Evolutionary conservation across 1,140 invertebrate species (phyloP), one percentile per base, ranked within the genome.

Genomic region (Ceratoteleas bidentatus): DNA sequence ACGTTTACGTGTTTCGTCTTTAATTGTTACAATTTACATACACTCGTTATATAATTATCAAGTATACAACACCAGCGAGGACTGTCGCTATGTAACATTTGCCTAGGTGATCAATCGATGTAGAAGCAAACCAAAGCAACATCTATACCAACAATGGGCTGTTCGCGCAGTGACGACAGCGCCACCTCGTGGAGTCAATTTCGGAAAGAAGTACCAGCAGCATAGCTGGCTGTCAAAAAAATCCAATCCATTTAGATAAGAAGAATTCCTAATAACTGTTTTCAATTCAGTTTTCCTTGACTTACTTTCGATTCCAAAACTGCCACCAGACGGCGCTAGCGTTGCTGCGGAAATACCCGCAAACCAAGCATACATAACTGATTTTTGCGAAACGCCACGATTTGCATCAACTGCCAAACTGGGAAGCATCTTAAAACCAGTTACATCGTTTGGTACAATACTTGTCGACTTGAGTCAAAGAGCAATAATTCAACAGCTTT

Each of bases 11-110:
- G 45, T 76, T 53, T 77, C 47, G 36, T 53, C 65, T 85, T 83
- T 85, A 82, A 86, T 87, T 86, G 73, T 86, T 88, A 85, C 80
- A 88, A 88, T 87, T 85, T 87, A 84, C 85, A 87, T 84, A 85
- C 84, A 88, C 69, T 87, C 85, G 85, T 85, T 85, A 74, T 81
- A 81, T 85, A 83, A 81, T 87, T 76, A 78, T 86, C 81, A 83
- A 85, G 76, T 87, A 86, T 84, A 86, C 85, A 87, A 87, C 84
- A 79, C 64, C 70, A 84, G 76, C 74, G 64, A 76, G 54, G 58
- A 81, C 33, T 78, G 69, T 83, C 72, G 72, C 73, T 84, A 69
- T 76, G 15, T 57, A 79, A 72, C 50, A 79, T 81, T 74, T 80
- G 5, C 66, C 75, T 83, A 74, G 24, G 70, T 84, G 56, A 57